Evolutionary conservation across 2,113 vertebrate genomes (phyloP), one percentile per base, ranked within the genome.

Genomic region (Chauna torquata): DNA sequence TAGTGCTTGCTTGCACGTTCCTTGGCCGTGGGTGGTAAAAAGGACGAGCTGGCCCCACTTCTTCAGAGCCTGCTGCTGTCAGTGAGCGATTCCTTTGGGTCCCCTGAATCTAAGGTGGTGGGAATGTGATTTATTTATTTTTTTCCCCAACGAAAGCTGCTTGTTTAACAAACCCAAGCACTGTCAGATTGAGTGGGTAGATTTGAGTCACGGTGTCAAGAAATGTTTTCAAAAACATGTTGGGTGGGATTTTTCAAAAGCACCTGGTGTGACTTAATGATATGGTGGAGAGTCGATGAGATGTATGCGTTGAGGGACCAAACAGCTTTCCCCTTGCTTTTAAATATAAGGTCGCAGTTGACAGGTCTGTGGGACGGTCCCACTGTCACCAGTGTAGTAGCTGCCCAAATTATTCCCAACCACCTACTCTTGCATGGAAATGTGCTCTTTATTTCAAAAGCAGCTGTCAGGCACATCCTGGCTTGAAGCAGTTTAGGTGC

Each of bases 231-330:
- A 82, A 57, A 78, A 90, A 77, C 28, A 8, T 54, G 17, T 47
- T 77, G 78, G 15, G 38, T 95, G 75, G 74, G 55, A 83, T 95
- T 80, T 94, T 93, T 91, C n/a, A 74, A 5, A 85, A 90, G 64
- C 55, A 86, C 75, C 71, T 94, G 40, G n/a, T 8, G 20, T 70
- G 45, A 77, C 70, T 92, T 25, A 47, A 58, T 74, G 50, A 62
- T 50, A 24, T 23, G 8, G 16, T 78, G 6, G 52, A 71, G 84
- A 91, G 72, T 80, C 66, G 62, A 2, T 28, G 61, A 62, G 70
- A 42, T 58, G 64, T 66, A 45, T 70, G 40, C 47, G 4, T 7
- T 79, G 59, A 95, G 55, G 68, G 23, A 42, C 64, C 36, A 20
- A 19, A 16, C 40, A 80, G 54, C 49, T 88, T 24, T 90, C 7